These are phyloP conservation scores for Psammodynastes pulverulentus DNA, from an alignment of 2,113 vertebrate species.

Conservation along the genomic window DNA sequence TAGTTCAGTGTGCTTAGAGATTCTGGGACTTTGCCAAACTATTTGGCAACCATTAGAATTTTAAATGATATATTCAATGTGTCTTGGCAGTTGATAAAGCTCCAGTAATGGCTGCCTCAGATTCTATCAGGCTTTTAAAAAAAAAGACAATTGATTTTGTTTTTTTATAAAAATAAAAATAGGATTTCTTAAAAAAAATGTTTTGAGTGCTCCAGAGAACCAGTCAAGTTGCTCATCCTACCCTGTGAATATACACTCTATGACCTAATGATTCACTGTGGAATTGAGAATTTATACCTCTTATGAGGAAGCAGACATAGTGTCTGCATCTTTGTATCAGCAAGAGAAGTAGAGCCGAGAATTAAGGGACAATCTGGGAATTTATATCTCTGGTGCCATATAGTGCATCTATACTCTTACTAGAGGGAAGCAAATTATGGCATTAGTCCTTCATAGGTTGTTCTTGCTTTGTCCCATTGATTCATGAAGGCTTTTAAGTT, in stretches of 20 bases:
- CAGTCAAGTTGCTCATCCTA: neutral
- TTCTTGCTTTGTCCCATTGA: neutral
- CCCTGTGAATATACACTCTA: neutral
- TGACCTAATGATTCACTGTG: neutral
- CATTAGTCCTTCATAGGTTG: conserved; percentile 3
- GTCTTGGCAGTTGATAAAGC: conserved; percentile 39
- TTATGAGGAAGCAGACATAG: neutral
- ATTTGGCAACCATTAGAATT: conserved; percentile 36
- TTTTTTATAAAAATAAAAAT: conserved; percentile 4
- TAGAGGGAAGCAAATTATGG: conserved; percentile 10
- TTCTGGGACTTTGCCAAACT: conserved; percentile 41
- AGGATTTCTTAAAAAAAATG: conserved; percentile 10
- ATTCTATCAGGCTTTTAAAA: conserved; percentile 36
- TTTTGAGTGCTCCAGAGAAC: neutral
- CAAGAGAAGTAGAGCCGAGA: neutral
- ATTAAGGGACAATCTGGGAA: conserved; percentile 6
- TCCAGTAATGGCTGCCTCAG: neutral
- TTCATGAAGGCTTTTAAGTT: conserved; percentile 15
- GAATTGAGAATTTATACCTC: neutral
- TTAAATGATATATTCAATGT: conserved; percentile 35
- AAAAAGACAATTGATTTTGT: conserved; percentile 48
- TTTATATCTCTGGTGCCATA: neutral
- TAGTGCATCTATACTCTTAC: neutral
- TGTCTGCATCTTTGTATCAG: conserved; percentile 4
- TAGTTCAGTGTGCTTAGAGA: conserved; percentile 33